These are phyloP conservation scores for Tyrannus savana DNA, from an alignment of 2,113 vertebrate genomes.

Conservation along the genomic window DNA sequence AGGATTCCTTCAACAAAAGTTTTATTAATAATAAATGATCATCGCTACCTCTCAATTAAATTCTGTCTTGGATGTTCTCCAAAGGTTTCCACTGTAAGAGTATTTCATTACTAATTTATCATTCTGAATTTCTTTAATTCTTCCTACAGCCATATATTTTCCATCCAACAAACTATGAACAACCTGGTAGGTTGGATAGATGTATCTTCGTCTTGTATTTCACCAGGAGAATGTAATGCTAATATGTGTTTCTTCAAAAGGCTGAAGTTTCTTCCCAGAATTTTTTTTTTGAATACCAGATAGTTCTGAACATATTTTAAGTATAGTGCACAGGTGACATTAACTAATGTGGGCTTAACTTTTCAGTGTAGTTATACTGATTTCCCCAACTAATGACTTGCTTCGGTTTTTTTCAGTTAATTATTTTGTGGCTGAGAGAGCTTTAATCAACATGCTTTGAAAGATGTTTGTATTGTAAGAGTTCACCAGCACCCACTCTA, in stretches of 20 bases:
- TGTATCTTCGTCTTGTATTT: not conserved
- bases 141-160: not conserved
- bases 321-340: not conserved
- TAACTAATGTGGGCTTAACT: not conserved
- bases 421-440: not conserved
- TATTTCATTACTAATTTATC: not conserved
- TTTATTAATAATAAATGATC: not conserved
- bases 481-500: not conserved
- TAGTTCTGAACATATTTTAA: not conserved
- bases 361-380: not conserved
- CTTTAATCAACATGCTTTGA: not conserved
- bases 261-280: not conserved
- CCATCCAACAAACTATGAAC: not conserved
- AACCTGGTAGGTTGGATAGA: not conserved
- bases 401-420: not conserved
- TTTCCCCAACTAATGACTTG: not conserved
- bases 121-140: not conserved
- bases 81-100: not conserved
- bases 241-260: not conserved
- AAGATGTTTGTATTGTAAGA: not conserved
- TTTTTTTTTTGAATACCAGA: not conserved
- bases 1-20: not conserved
- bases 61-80: not conserved
- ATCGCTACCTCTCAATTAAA: not conserved
- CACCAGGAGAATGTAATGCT: not conserved